These are phyloP conservation scores for Lordiphosa collinella DNA, from an alignment of 1,140 invertebrate genomes.

Conservation along the genomic window DNA sequence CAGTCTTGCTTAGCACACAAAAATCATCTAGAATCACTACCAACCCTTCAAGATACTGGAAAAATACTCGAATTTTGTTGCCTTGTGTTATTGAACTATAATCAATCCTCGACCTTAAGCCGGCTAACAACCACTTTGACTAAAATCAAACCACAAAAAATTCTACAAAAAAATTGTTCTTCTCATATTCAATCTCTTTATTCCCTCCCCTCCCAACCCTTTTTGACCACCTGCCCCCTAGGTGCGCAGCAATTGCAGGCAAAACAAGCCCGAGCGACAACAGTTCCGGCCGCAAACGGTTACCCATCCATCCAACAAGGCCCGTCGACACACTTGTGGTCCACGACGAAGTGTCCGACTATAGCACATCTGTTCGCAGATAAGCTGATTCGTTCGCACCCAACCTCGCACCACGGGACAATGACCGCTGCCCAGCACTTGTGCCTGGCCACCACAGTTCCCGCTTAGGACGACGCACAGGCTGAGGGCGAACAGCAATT, in stretches of 20 bases:
- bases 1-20: no score
- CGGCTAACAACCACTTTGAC: no score
- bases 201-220: not conserved
- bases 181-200: no score
- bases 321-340: conserved; percentile 10
- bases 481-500: not conserved
- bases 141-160: no score
- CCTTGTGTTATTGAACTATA: no score
- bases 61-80: no score
- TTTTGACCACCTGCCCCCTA: not conserved
- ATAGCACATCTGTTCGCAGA: conserved; percentile 26
- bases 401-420: conserved; percentile 1
- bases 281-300: conserved; percentile 14
- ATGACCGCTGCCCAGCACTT: conserved; percentile 17
- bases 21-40: no score
- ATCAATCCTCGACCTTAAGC: no score
- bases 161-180: no score
- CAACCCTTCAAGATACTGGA: no score
- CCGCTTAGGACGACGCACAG: not conserved
- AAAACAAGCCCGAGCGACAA: conserved; percentile 16
- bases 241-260: conserved; percentile 17
- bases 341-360: conserved; percentile 13
- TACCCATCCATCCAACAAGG: not conserved
- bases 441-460: not conserved
- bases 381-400: conserved; percentile 1